Evolutionary conservation across 2,888 invertebrate species (phyloP), one percentile per base, ranked within the genome.

Genomic region (Emmelina monodactyla): DNA sequence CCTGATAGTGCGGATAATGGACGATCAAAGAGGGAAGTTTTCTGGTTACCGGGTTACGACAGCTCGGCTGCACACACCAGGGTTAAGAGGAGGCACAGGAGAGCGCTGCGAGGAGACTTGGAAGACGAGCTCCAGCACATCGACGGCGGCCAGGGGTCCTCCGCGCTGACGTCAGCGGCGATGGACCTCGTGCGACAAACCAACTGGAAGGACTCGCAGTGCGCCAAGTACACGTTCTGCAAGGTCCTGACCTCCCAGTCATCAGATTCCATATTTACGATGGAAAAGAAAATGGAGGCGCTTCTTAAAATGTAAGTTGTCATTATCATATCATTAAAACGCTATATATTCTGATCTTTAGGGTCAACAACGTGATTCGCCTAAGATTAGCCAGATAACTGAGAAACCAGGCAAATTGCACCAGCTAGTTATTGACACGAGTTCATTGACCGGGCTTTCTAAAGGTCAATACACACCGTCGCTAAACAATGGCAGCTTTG

Each of bases 231-330:
- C 50, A 83, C 89, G 44, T 89, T 91, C 67, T 91, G 91, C 62
- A 86, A 88, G 51, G 86, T 88, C 29, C 86, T 91, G 81, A 71
- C 87, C 28, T 80, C 84, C 38, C 88, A 89, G 49, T 75, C 85
- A 33, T 82, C 85, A 1, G 89, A 91, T 55, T 86, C 88, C 16
- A 70, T 87, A 40, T 82, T 86, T 44, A 75, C 87, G 29, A 90
- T 90, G 89, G 90, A 91, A 70, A 91, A 91, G 72, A 88, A 88
- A 61, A 90, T 91, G 87, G 85, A 86, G 51, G 83, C 85, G 32
- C 78, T 89, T 51, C 67, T 90, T 35, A 82, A 84, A 59, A 82
- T 86, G 91, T 91, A 72, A 89, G 89, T 87, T n/a, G n/a, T n/a
- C n/a, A n/a, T n/a, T n/a, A n/a, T n/a, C n/a, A n/a, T n/a, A n/a